Evolutionary conservation across 2,797 vertebrate species (phyloP), one percentile per base, ranked within the genome.

Genomic region (Chaetophractus vellerosus): DNA sequence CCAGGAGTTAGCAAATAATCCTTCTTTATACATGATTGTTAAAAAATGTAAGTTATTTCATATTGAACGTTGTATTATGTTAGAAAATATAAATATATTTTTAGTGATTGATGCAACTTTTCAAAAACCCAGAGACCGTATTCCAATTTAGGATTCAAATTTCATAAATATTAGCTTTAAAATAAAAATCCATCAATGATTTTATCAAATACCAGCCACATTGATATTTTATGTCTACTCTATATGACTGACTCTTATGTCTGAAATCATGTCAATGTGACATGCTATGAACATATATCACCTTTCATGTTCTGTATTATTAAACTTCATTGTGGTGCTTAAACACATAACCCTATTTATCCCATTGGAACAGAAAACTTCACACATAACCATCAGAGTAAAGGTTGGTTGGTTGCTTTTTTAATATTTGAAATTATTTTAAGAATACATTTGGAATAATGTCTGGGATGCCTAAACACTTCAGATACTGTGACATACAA

Each of bases 391-490:
- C 0, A 59, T 81, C 19, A 84, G 2, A 92, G 18, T 63, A 41
- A 91, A 89, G 7, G 2, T 86, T 80, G 38, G 14, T 68, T 4
- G 79, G 9, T 71, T 6, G 0, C 9, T 72, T 59, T 16, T 50
- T 23, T 61, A 59, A 68, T 63, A n/a, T n/a, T n/a, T n/a, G 0
- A 26, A 84, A 96, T 41, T 83, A 93, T 89, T 83, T 90, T 69
- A 59, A 87, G 19, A 61, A 64, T 9, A 69, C 5, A 68, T 86
- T 69, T 96, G 38, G 38, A 79, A 57, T 86, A 68, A 45, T 69
- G 9, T 38, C 36, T 31, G n/a, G 10, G 6, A 28, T 68, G 16
- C 5, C 38, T 64, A 45, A 83, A 94, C 91, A 16, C 8, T 52
- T 50, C 23, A 52, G 31, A 87, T n/a, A 45, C 1, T 5, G 26